phyloP scores from a whole-genome alignment of 2,113 vertebrate genomes.

The Dissostichus mawsoni region DNA sequence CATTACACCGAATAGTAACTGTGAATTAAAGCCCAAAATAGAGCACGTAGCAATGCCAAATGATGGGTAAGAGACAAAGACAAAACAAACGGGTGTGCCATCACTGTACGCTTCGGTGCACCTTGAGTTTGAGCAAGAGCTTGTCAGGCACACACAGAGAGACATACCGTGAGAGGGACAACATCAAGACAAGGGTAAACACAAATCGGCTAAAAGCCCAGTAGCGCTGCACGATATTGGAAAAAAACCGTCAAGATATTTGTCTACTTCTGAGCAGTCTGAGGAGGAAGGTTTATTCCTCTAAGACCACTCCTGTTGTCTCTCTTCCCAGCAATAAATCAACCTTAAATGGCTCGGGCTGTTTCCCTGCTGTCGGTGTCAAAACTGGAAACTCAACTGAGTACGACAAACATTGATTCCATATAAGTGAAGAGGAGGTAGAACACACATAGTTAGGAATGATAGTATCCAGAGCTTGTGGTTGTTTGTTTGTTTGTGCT shows the following conservation, averaged over 20 bases:
- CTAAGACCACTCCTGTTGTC: conserved; percentile 24
- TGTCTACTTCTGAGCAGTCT: conserved; percentile 35
- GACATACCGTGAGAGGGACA: conserved; percentile 34
- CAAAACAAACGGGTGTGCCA: conserved; percentile 75
- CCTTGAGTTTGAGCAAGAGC: conserved; percentile 26
- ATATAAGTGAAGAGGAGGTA: conserved; percentile 40
- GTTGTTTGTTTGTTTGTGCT: neutral
- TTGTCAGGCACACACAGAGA: conserved; percentile 27
- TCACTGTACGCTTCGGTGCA: conserved; percentile 52
- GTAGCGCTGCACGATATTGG: neutral
- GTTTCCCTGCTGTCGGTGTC: neutral
- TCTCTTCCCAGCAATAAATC: conserved; percentile 53
- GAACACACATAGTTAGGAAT: conserved; percentile 42
- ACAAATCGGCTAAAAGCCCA: conserved; percentile 62
- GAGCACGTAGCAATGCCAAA: conserved; percentile 52
- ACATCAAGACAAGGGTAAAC: conserved; percentile 48
- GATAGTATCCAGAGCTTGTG: conserved; percentile 7
- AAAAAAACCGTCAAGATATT: conserved; percentile 25
- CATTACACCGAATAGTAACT: conserved; percentile 48
- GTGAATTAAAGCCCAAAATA: conserved; percentile 60
- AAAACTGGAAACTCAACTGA: conserved; percentile 40
- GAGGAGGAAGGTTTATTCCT: conserved; percentile 48
- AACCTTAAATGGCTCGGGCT: conserved; percentile 13
- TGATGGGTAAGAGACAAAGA: conserved; percentile 62
- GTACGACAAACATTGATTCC: conserved; percentile 53